A percentile compares a stretch with the other conserved stretches of the same genome.
Evolutionary conservation across 2,888 invertebrate genomes (phyloP).

Genomic region (Platerodrilus igneus): DNA sequence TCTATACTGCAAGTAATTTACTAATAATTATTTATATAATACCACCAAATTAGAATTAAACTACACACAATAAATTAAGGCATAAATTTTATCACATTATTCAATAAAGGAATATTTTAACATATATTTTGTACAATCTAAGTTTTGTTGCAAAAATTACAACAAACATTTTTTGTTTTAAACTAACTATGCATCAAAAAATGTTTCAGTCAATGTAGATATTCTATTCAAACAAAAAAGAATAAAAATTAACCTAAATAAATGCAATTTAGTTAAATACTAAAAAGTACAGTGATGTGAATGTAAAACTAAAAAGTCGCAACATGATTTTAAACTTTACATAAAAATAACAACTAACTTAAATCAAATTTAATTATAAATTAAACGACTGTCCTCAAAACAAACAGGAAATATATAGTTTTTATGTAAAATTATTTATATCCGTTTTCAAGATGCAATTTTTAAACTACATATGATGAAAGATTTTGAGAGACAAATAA

Average conservation of each 20-base stretch:
- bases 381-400: constrained; percentile 9
- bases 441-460: constrained; percentile 31
- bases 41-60: too few relatives aligned
- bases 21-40: too few relatives aligned
- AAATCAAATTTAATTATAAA: constrained; percentile 11
- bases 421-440: constrained; percentile 10
- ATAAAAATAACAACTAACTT: constrained; percentile 18
- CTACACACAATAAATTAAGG: too few relatives aligned
- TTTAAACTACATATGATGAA: constrained; percentile 14
- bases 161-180: too few relatives aligned
- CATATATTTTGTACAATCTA: constrained; percentile 39
- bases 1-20: too few relatives aligned
- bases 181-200: too few relatives aligned
- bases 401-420: constrained; percentile 8
- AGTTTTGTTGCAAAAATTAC: constrained; percentile 19
- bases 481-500: constrained; percentile 18
- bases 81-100: too few relatives aligned
- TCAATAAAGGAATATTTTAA: too few relatives aligned
- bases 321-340: constrained; percentile 18
- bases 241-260: constrained; percentile 8
- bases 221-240: too few relatives aligned
- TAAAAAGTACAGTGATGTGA: constrained; percentile 5
- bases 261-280: constrained; percentile 11
- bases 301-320: constrained; percentile 6
- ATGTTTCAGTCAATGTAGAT: too few relatives aligned